phyloP scores from a whole-genome alignment of 2,888 invertebrate genomes.

The Crepidodera aurea region DNA sequence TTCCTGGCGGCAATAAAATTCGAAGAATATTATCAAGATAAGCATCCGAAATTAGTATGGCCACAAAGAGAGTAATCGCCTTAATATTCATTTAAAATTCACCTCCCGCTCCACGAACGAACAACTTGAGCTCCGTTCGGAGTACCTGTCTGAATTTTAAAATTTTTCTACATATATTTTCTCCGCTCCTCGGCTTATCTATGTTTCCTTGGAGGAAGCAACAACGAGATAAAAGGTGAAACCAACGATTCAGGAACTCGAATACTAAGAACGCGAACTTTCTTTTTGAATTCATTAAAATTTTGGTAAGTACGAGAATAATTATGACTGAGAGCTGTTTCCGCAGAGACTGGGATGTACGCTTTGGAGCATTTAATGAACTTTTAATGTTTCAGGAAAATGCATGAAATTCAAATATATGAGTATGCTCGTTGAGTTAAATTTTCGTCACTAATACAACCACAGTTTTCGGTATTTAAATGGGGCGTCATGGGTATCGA shows the following conservation, averaged over 20 bases:
- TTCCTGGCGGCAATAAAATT: constrained; percentile 13
- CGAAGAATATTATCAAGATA: constrained; percentile 23
- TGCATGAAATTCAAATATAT: too few species aligned
- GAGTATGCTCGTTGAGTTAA: too few species aligned
- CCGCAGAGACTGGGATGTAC: constrained; percentile 16
- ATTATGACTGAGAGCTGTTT: constrained; percentile 21
- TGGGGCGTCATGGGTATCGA: too few species aligned
- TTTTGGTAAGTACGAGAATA: constrained; percentile 16
- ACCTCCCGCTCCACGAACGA: constrained; percentile 35
- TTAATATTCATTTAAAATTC: constrained; percentile 44
- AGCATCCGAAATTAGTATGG: constrained; percentile 38
- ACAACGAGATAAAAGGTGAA: constrained; percentile 19
- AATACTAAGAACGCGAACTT: constrained; percentile 5
- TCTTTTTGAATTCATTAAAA: constrained; percentile 25
- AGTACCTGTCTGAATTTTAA: constrained; percentile 45
- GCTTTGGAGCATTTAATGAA: constrained; percentile 10
- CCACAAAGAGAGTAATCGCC: constrained; percentile 41
- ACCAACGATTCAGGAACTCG: constrained; percentile 7
- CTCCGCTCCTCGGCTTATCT: constrained; percentile 20
- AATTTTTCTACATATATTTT: constrained; percentile 31
- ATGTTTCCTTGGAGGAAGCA: constrained; percentile 25
- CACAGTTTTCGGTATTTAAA: too few species aligned
- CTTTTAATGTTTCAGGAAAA: constrained; percentile 1
- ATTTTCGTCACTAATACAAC: too few species aligned
- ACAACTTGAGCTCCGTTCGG: constrained; percentile 40